Conservation (phyloP, 2,797 vertebrate species). For the Rhyacichthys aspro region DNA sequence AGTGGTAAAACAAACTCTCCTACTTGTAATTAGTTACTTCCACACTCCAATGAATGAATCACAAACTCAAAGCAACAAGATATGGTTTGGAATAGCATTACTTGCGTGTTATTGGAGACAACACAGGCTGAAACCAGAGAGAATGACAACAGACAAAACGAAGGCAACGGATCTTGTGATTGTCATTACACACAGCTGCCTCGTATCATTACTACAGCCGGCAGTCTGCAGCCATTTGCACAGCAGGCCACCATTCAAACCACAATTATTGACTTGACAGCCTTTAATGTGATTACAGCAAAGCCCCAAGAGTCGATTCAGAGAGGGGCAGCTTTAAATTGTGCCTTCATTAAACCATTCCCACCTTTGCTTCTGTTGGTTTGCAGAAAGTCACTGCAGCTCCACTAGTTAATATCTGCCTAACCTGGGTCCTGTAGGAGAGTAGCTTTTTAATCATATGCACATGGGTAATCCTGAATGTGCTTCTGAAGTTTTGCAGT, state of each 20-base stretch:
- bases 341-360: background rate
- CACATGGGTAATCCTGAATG: too few relatives aligned
- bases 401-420: background rate
- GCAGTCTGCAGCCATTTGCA: conserved; percentile 21
- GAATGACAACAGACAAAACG: background rate
- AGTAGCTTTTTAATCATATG: too few relatives aligned
- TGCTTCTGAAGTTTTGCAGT: too few relatives aligned
- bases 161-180: conserved; percentile 35
- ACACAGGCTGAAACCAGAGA: background rate
- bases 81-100: too few relatives aligned
- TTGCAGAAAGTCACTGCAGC: background rate
- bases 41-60: too few relatives aligned
- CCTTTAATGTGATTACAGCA: conserved; percentile 19
- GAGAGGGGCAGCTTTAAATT: conserved; percentile 12
- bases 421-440: too few relatives aligned
- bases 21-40: too few relatives aligned
- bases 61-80: too few relatives aligned
- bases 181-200: conserved; percentile 35
- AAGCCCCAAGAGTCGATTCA: conserved; percentile 6
- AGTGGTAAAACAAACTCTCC: too few relatives aligned
- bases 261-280: conserved; percentile 9
- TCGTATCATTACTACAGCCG: conserved; percentile 19
- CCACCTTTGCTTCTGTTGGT: background rate
- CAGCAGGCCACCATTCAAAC: conserved; percentile 10
- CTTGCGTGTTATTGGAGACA: background rate